A percentile compares a stretch with the other conserved stretches of the same genome.
Evolutionary conservation across 1,140 invertebrate species (phyloP).

Genomic region (Steinernema khuongi): DNA sequence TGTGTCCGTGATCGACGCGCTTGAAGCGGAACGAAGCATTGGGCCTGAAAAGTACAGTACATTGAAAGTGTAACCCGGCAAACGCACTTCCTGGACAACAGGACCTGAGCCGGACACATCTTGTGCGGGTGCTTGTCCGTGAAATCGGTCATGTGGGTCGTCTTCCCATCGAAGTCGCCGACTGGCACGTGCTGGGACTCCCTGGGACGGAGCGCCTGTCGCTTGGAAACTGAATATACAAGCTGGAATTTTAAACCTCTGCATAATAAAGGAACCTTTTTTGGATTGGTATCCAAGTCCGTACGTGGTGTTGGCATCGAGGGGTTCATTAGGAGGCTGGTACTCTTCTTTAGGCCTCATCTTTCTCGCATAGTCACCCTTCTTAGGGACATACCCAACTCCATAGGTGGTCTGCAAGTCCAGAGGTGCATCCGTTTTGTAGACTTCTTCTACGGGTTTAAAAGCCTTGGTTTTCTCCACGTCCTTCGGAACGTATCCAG

Average conservation of each 20-base stretch:
- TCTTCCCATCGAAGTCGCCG: neutral
- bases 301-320: neutral
- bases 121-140: neutral
- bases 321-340: neutral
- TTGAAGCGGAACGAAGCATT: no score
- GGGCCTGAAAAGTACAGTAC: no score
- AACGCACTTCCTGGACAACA: no score
- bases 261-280: no score
- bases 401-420: neutral
- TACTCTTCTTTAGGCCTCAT: neutral
- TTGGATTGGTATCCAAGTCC: neutral
- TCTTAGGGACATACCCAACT: neutral
- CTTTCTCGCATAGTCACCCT: neutral
- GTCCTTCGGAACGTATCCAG: slow-evolving; percentile 58
- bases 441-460: neutral
- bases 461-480: slow-evolving; percentile 24
- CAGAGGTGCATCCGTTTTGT: neutral
- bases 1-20: no score
- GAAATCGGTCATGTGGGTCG: neutral
- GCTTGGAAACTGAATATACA: neutral
- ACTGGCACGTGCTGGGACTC: neutral
- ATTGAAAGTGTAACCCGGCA: no score
- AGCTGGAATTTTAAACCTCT: no score
- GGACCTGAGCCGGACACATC: neutral
- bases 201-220: neutral